Evolutionary conservation across 2,113 vertebrate genomes (phyloP), one percentile per base, ranked within the genome.

Genomic region (Polypterus senegalus): DNA sequence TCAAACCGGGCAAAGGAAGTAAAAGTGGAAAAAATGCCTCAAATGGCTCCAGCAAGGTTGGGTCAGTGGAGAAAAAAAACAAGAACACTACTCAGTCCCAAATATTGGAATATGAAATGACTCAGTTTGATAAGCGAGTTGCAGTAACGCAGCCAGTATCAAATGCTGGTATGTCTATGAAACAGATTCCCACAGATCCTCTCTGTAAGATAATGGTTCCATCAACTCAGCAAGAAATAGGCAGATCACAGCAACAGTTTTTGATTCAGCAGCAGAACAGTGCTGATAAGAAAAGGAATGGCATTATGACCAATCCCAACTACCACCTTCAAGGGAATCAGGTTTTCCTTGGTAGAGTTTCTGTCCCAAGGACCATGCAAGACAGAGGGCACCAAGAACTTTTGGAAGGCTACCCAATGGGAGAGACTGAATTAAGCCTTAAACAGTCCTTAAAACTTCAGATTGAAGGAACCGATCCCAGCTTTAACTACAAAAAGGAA

Each of bases 381-480:
- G 90, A 84, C 61, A 76, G 89, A 65, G 91, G 89, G 52, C 92
- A 93, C 69, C 92, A 92, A 74, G 94, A 97, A 3, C 86, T 93
- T 47, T 73, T 96, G 57, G 94, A 97, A 77, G 92, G 88, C 61
- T 97, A 91, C 69, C 92, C 93, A 61, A 77, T 93, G 0, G 82
- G 91, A 5, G 93, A 97, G 75, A 92, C 93, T 0, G 94, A 98
- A 65, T 75, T 98, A 67, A 94, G 89, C 87, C 92, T 98, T 84
- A 98, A 98, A 82, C 93, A 99, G 89, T 91, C 94, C 81, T 88
- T 98, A 76, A 95, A 94, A 85, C 89, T 98, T 67, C 96, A 99
- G 76, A 88, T 97, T 59, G 95, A 97, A 74, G 91, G 89, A 67
- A 83, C 90, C 1, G 95, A 97, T 72, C 84, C 92, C 4, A 89